Evolutionary conservation across 2,888 invertebrate species (phyloP), one percentile per base, ranked within the genome.

Genomic region (Acanthoscelides obtectus): DNA sequence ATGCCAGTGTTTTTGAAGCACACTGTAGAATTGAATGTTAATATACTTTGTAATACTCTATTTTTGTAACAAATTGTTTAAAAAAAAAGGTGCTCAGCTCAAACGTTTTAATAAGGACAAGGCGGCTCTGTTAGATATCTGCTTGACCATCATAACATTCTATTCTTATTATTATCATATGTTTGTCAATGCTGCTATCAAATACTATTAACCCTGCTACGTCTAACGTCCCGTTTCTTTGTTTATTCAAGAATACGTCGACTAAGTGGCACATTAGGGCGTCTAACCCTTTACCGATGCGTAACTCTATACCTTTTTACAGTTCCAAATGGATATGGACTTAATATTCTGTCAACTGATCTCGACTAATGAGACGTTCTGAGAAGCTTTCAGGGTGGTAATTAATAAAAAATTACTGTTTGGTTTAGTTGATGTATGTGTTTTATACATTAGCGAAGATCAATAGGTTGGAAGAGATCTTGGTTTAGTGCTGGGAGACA

Each of bases 391-490:
- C 71, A 45, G 71, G 68, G 72, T 63, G 21, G 70, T 74, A 78
- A 80, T 80, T 77, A 79, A 79, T 79, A 80, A 80, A 80, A 80
- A 80, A 78, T 71, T 45, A 25, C n/a, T 45, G 45, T 45, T 45
- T 45, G 45, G 17, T 45, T 45, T 45, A 45, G 45, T 6, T 45
- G 45, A 45, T 45, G 45, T 45, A 25, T 25, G 25, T 8, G 25
- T 25, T 25, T 25, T 25, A 5, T 25, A 17, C 17, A 17, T 3
- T 12, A 45, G 17, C 17, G 3, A 45, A 45, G 45, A 12, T 45
- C 45, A 75, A 75, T 73, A 73, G 75, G 76, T 74, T 76, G 76
- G 76, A 77, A 77, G 78, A 75, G 78, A 74, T n/a, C n/a, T n/a
- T n/a, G n/a, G n/a, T n/a, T n/a, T n/a, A n/a, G n/a, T n/a, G n/a